Conservation (phyloP, 1,140 invertebrate genomes). For the Drosophila tristis region DNA sequence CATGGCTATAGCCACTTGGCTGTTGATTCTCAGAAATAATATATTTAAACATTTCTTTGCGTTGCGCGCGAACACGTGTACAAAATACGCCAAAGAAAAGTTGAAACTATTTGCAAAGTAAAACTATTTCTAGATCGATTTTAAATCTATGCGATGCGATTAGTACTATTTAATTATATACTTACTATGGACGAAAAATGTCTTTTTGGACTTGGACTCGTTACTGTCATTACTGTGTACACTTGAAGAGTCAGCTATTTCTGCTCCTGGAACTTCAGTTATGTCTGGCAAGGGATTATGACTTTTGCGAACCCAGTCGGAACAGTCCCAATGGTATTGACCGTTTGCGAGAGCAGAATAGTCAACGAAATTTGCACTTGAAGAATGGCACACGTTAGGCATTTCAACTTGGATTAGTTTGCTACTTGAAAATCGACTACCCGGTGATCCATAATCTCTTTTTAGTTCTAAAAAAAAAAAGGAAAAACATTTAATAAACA, state of each 20-base stretch:
- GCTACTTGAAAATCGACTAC: conserved; percentile 64
- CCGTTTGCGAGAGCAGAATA: conserved; percentile 82
- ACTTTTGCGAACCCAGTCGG: conserved; percentile 94
- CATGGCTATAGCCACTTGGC: too few relatives aligned
- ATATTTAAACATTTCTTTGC: too few relatives aligned
- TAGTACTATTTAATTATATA: neutral
- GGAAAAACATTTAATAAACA: too few relatives aligned
- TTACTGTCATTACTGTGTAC: conserved; percentile 95
- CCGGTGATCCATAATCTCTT: conserved; percentile 59
- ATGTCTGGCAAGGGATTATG: conserved; percentile 95
- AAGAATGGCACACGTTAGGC: conserved; percentile 80
- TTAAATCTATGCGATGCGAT: neutral
- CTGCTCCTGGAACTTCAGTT: conserved; percentile 95
- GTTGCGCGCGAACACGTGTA: too few relatives aligned
- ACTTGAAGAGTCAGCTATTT: conserved; percentile 95
- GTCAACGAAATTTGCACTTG: conserved; percentile 61
- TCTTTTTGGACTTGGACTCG: conserved; percentile 87
- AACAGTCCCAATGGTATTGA: conserved; percentile 98
- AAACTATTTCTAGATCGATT: too few relatives aligned
- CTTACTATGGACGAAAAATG: conserved; percentile 71
- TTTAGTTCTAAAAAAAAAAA: conserved; percentile 49
- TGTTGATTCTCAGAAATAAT: too few relatives aligned
- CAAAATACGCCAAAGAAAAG: too few relatives aligned
- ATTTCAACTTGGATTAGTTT: conserved; percentile 80
- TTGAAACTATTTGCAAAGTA: too few relatives aligned